A percentile compares a stretch with the other conserved stretches of the same genome.
Conservation (phyloP, 2,113 vertebrate genomes). For the Butastur rufipennis region DNA sequence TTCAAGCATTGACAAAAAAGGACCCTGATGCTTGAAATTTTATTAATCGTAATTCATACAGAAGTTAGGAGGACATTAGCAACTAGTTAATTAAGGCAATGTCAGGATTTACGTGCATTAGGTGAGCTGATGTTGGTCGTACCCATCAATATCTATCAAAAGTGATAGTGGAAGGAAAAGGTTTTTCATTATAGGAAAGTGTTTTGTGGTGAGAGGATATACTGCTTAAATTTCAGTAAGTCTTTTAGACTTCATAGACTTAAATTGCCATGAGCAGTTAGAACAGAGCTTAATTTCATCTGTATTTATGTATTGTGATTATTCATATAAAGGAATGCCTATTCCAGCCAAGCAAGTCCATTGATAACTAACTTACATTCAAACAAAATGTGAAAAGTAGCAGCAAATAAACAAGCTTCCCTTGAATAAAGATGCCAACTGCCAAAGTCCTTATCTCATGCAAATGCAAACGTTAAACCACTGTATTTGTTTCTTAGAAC, state of each 20-base stretch:
- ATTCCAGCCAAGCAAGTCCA: background rate
- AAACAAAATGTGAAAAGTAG: background rate
- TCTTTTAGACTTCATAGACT: background rate
- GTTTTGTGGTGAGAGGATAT: background rate
- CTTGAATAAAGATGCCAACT: fast-evolving
- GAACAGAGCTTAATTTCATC: background rate
- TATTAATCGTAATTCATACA: background rate
- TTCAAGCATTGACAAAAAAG: background rate
- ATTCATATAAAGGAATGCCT: background rate
- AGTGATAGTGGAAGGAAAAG: background rate
- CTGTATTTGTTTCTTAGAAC: background rate
- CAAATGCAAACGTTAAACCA: background rate
- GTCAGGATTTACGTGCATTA: background rate
- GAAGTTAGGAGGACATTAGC: background rate
- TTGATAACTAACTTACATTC: background rate
- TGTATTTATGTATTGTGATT: background rate
- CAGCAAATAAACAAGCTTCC: background rate
- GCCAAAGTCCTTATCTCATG: background rate
- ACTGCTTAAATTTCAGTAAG: background rate
- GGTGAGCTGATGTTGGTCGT: background rate
- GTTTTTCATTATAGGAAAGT: background rate
- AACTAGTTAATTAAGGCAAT: background rate
- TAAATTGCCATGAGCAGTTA: background rate
- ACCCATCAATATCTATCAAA: background rate
- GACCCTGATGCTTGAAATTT: background rate